phyloP scores from a whole-genome alignment of 2,113 vertebrate genomes.

The Sebastes schlegelii region DNA sequence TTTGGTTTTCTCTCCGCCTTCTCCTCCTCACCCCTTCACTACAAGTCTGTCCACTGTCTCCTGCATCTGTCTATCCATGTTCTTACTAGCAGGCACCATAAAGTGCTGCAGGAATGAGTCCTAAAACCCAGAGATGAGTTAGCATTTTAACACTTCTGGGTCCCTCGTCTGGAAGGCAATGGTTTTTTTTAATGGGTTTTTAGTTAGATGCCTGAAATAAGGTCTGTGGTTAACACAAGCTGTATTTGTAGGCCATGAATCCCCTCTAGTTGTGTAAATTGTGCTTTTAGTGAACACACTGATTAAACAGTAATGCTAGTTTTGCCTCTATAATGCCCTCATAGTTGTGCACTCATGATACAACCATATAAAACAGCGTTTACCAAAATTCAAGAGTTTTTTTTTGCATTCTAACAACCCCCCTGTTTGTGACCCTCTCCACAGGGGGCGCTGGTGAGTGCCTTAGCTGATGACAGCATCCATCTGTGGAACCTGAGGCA shows the following conservation, averaged over 20 bases:
- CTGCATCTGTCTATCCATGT: background rate
- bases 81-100: background rate
- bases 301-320: slow-evolving; percentile 12
- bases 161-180: no score
- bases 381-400: background rate
- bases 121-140: no score
- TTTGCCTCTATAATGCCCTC: background rate
- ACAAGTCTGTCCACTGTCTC: slow-evolving; percentile 4
- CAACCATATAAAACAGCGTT: background rate
- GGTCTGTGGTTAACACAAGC: no score
- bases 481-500: slow-evolving; percentile 99
- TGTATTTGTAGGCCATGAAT: background rate
- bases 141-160: no score
- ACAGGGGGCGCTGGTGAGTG: slow-evolving; percentile 99
- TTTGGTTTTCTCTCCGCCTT: slow-evolving; percentile 28
- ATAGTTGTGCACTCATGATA: slow-evolving; percentile 1
- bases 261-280: background rate
- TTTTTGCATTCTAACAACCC: background rate
- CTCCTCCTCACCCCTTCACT: background rate
- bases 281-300: slow-evolving; percentile 7
- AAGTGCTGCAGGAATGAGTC: no score
- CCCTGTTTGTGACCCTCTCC: background rate
- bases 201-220: no score
- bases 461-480: slow-evolving; percentile 97
- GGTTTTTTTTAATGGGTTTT: no score